These are phyloP conservation scores for Galemys pyrenaicus DNA, from an alignment of 2,113 vertebrate genomes.

Conservation along the genomic window DNA sequence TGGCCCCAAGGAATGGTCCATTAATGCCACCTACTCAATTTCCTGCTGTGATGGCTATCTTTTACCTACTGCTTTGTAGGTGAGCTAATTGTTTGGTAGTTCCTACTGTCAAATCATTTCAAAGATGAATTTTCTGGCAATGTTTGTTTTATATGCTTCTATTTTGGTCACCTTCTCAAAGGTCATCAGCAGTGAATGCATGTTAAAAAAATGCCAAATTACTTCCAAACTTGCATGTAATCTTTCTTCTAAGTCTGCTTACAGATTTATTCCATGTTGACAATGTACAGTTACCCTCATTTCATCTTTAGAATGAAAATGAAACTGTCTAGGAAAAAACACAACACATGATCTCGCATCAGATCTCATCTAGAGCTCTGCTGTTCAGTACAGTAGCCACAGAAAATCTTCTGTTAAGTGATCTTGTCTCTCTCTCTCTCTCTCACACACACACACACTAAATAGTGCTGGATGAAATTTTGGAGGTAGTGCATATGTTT, in stretches of 20 bases:
- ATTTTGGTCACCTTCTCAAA: constrained; percentile 17
- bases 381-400: background rate
- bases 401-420: background rate
- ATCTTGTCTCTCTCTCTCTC: background rate
- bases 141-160: background rate
- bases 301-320: constrained; percentile 26
- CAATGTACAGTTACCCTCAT: background rate
- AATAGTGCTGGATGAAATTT: background rate
- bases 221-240: background rate
- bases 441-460: background rate
- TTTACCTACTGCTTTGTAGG: background rate
- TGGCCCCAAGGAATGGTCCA: background rate
- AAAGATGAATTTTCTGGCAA: constrained; percentile 34
- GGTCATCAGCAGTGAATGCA: background rate
- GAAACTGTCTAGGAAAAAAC: constrained; percentile 25
- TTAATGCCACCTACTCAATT: background rate
- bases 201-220: background rate
- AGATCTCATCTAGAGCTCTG: background rate
- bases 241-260: constrained; percentile 20
- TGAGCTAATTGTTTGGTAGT: constrained; percentile 33
- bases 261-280: constrained; percentile 12
- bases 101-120: constrained; percentile 45
- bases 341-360: background rate
- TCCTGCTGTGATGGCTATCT: background rate
- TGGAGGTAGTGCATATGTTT: background rate